phyloP scores from a whole-genome alignment of 1,140 invertebrate species.

The Drosophila ficusphila region DNA sequence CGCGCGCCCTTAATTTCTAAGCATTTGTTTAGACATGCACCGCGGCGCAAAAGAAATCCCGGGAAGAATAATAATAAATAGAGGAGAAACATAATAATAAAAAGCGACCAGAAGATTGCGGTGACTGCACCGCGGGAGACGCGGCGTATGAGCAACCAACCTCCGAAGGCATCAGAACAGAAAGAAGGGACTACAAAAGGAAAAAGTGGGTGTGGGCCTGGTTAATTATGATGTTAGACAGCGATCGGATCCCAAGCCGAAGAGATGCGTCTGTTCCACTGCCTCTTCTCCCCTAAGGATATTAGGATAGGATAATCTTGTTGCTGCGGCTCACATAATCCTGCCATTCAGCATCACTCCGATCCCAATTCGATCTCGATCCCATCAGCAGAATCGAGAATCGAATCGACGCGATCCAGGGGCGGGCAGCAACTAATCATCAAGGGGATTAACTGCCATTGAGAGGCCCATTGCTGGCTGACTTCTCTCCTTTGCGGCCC shows the following conservation, averaged over 20 bases:
- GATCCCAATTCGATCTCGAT: conserved; percentile 7
- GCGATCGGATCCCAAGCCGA: conserved; percentile 7
- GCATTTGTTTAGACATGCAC: conserved; percentile 72
- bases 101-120: conserved; percentile 23
- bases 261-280: conserved; percentile 42
- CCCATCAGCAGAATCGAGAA: conserved; percentile 14
- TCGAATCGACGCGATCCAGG: conserved; percentile 2
- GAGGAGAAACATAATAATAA: background rate
- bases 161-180: background rate
- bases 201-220: conserved; percentile 23
- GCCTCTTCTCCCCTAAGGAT: conserved; percentile 20
- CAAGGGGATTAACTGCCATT: conserved; percentile 50
- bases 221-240: conserved; percentile 66
- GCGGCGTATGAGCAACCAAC: conserved; percentile 40
- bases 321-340: conserved; percentile 33
- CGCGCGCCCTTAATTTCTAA: conserved; percentile 67
- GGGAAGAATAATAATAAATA: background rate
- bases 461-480: conserved; percentile 34
- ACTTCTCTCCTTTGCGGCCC: conserved; percentile 16
- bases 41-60: conserved; percentile 8
- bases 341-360: conserved; percentile 18
- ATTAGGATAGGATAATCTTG: conserved; percentile 45
- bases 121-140: conserved; percentile 40
- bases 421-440: conserved; percentile 48
- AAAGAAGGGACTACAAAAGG: background rate